phyloP scores from a whole-genome alignment of 2,113 vertebrate genomes.

The Promerops cafer region DNA sequence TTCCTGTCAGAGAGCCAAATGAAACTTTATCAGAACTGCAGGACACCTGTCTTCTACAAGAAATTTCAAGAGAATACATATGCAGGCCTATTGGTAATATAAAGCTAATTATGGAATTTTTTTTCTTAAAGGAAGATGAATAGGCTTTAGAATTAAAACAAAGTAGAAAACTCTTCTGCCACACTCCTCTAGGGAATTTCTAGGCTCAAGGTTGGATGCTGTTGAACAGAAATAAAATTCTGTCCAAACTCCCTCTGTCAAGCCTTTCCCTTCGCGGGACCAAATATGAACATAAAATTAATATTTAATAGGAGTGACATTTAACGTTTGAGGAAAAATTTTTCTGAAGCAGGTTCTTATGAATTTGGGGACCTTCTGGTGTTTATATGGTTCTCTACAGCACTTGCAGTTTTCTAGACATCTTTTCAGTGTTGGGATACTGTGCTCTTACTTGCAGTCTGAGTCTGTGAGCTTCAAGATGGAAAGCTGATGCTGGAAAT shows the following conservation, averaged over 20 bases:
- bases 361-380: background rate
- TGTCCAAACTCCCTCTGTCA: background rate
- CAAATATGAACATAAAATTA: background rate
- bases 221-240: background rate
- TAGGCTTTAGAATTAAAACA: background rate
- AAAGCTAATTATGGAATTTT: background rate
- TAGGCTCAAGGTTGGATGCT: background rate
- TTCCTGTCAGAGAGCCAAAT: background rate
- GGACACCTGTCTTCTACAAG: background rate
- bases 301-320: background rate
- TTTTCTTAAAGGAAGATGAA: background rate
- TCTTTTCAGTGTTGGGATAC: background rate
- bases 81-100: background rate
- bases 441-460: background rate
- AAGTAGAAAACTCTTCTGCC: background rate
- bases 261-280: background rate
- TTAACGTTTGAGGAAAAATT: background rate
- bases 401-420: background rate
- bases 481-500: background rate
- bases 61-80: background rate
- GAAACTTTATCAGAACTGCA: background rate
- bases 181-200: background rate
- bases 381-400: background rate
- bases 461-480: background rate
- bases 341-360: background rate